Conservation (phyloP, 2,113 vertebrate species). For the Aplodontia rufa region DNA sequence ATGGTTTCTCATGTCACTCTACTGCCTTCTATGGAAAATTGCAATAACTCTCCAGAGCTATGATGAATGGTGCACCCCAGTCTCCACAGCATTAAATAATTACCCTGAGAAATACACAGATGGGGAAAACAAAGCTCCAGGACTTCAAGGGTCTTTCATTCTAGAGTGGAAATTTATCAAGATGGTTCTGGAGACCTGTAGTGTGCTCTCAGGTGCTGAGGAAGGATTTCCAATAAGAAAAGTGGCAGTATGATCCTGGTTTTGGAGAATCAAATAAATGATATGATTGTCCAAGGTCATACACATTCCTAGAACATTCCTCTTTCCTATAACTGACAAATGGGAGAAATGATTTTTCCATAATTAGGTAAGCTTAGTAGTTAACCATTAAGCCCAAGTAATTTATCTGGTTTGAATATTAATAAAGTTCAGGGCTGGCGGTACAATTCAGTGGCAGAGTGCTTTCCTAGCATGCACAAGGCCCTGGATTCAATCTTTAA, state of each 20-base stretch:
- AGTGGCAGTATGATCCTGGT: background rate
- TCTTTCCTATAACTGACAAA: background rate
- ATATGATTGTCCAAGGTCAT: background rate
- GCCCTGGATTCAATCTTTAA: no score
- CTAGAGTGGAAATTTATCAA: background rate
- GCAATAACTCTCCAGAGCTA: background rate
- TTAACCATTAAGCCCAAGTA: constrained; percentile 58
- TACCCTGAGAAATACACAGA: background rate
- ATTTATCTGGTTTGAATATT: constrained; percentile 18
- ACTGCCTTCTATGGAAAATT: constrained; percentile 38
- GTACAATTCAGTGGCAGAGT: background rate
- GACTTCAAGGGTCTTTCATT: background rate
- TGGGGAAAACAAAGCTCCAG: background rate
- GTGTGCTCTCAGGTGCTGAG: background rate
- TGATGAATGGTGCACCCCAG: background rate
- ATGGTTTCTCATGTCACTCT: constrained; percentile 16
- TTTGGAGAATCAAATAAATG: constrained; percentile 45
- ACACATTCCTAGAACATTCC: background rate
- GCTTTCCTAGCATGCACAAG: no score
- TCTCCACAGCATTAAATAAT: background rate
- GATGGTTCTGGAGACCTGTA: background rate
- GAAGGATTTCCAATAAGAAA: background rate
- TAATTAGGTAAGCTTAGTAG: constrained; percentile 10
- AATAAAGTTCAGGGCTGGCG: background rate
- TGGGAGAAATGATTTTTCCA: background rate